Evolutionary conservation across 2,797 vertebrate genomes (phyloP), one percentile per base, ranked within the genome.

Genomic region (Parauchenoglanis punctatus): DNA sequence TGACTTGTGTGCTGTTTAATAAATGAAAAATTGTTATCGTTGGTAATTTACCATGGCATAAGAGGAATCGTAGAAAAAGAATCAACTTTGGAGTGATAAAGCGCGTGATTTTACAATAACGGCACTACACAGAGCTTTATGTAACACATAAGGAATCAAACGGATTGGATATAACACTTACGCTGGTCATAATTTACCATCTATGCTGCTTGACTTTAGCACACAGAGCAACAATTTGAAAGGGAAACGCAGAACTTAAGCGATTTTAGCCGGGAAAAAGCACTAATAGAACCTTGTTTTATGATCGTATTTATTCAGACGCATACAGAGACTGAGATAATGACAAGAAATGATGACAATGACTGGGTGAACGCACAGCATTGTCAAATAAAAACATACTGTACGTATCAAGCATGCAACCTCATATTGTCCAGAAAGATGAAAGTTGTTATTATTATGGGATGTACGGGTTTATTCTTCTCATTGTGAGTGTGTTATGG

Each of bases 361-460:
- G 35, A 10, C 56, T 13, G 35, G 63, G 25, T 13, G 25, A 52
- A 52, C 73, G 15, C 10, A 52, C 46, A 15, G 11, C 18, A 0
- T 52, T 31, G 52, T 35, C 58, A 70, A 31, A 31, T 75, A 40
- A 28, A 75, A 61, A 40, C 1, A 3, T 63, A 4, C 1, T 7
- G 23, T 20, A 70, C 23, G 3, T 44, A 40, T 49, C 80, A 63
- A 18, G 15, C 44, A 31, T 5, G 15, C 18, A 59, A 23, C 23
- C 52, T 15, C 4, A 15, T 35, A 72, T 65, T 85, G 83, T 85
- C 73, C 28, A 13, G 35, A 4, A 0, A 8, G 54, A 84, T 67
- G 20, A 82, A 83, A 89, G 81, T 82, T 82, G 12, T 49, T 84
- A 84, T 85, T 83, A 85, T 86, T 52, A 70, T 86, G 80, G 82